Evolutionary conservation across 2,797 vertebrate genomes (phyloP).

Genomic region (Capromys pilorides): DNA sequence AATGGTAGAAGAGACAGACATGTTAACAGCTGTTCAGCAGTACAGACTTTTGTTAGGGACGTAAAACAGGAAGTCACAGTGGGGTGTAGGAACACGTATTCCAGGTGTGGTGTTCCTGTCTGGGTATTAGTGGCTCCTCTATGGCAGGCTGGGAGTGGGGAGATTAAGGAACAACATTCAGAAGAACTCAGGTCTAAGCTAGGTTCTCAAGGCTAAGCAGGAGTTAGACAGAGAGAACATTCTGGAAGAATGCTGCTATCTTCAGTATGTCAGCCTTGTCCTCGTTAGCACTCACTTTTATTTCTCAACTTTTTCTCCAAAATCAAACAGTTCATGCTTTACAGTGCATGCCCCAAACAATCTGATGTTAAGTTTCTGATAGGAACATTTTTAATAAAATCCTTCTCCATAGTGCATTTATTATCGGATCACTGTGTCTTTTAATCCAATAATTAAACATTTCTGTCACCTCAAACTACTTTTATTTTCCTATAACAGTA

Average conservation of each 20-base stretch:
- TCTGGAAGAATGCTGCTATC: neutral
- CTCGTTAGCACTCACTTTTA: neutral
- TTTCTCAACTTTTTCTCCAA: neutral
- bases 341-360: slow-evolving; percentile 18
- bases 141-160: too few relatives aligned
- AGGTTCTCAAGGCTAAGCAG: neutral
- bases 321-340: neutral
- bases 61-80: too few relatives aligned
- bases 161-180: neutral
- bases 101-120: neutral
- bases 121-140: neutral
- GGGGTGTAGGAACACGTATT: neutral
- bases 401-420: neutral
- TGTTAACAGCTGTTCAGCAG: neutral
- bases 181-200: neutral
- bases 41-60: neutral
- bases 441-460: slow-evolving; percentile 17
- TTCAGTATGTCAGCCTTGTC: neutral
- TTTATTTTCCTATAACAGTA: neutral
- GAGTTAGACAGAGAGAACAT: neutral
- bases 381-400: slow-evolving; percentile 29
- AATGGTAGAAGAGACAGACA: neutral
- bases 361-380: neutral
- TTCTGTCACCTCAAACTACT: neutral
- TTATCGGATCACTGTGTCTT: neutral